phyloP scores from a whole-genome alignment of 2,797 vertebrate genomes.

The Hoplostethus atlanticus region DNA sequence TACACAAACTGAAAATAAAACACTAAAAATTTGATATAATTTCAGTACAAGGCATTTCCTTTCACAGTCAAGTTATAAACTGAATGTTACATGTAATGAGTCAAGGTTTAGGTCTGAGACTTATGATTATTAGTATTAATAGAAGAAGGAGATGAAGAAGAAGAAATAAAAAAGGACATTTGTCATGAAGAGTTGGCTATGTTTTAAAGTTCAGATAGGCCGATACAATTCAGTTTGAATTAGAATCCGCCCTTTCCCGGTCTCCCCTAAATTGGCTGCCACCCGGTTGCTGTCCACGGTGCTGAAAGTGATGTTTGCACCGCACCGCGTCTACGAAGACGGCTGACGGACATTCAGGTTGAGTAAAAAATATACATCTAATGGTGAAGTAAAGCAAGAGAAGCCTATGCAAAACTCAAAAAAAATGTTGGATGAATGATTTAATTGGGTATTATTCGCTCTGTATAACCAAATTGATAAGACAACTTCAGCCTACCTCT shows the following conservation, averaged over 20 bases:
- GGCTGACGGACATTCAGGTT: neutral
- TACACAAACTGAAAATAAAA: neutral
- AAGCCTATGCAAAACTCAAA: neutral
- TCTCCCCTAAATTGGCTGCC: neutral
- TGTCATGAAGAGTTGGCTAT: too few species aligned
- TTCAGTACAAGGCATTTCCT: too few species aligned
- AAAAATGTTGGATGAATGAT: neutral
- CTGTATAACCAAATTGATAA: neutral
- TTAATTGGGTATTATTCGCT: neutral
- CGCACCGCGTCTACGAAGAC: too few species aligned
- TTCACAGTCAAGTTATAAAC: too few species aligned
- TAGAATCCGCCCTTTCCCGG: neutral
- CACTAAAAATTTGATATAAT: neutral
- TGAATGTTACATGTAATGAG: too few species aligned
- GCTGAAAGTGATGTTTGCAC: constrained; percentile 66
- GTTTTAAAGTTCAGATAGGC: neutral
- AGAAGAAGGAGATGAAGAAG: too few species aligned
- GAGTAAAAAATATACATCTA: neutral
- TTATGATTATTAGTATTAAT: too few species aligned
- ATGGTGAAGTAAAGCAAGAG: neutral
- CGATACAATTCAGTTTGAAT: neutral
- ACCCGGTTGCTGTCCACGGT: constrained; percentile 84
- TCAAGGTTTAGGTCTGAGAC: too few species aligned
- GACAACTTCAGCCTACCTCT: constrained; percentile 68
- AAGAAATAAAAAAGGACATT: too few species aligned